These are phyloP conservation scores for Globodera rostochiensis DNA, from an alignment of 1,140 invertebrate genomes.

Conservation along the genomic window DNA sequence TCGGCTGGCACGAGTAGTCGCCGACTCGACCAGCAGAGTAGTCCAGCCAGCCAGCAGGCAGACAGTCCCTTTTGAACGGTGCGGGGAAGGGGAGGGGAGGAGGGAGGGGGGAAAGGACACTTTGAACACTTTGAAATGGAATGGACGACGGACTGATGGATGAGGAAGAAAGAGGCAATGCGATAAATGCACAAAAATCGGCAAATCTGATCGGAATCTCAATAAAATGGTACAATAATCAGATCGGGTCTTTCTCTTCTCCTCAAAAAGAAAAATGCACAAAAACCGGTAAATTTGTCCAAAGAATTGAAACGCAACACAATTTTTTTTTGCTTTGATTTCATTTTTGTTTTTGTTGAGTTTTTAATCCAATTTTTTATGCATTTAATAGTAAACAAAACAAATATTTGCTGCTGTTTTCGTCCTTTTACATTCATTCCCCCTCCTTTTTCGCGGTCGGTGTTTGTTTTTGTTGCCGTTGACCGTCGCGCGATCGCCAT, in stretches of 20 bases:
- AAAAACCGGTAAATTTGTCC: background rate
- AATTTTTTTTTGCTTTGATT: background rate
- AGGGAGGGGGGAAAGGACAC: too few relatives aligned
- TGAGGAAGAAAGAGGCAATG: too few relatives aligned
- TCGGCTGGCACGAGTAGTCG: background rate
- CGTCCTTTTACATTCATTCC: slow-evolving; percentile 1
- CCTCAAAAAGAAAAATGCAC: slow-evolving; percentile 3
- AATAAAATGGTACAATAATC: too few relatives aligned
- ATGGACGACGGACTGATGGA: too few relatives aligned
- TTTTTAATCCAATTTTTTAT: too few relatives aligned
- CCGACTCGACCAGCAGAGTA: background rate
- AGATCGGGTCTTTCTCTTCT: too few relatives aligned
- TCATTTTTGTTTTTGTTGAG: too few relatives aligned
- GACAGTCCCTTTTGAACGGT: background rate
- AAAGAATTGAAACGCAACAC: background rate
- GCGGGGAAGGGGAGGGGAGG: background rate
- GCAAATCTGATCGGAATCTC: slow-evolving; percentile 6
- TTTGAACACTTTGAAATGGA: too few relatives aligned
- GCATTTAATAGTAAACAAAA: background rate
- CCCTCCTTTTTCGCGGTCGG: background rate
- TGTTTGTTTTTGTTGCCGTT: background rate
- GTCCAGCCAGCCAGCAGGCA: background rate
- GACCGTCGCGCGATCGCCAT: background rate
- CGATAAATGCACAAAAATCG: too few relatives aligned
- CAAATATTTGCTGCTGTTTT: slow-evolving; percentile 6